These are phyloP conservation scores for Cynaeus angustus DNA, from an alignment of 2,888 invertebrate species.

Conservation along the genomic window DNA sequence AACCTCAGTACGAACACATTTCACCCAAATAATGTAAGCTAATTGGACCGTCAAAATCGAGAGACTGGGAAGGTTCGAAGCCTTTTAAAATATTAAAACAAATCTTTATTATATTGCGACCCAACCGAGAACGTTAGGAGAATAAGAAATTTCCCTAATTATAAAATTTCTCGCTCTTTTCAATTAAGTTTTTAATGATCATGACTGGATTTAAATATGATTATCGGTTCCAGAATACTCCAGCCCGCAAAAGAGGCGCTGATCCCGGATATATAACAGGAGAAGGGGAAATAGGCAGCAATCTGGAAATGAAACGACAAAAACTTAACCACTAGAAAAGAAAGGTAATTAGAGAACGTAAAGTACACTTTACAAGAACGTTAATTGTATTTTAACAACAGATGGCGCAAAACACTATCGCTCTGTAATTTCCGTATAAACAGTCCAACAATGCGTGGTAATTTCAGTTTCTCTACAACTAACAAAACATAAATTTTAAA, in stretches of 20 bases:
- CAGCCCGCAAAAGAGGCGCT: slow-evolving; percentile 11
- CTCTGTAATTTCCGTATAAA: no score
- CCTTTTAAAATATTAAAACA: slow-evolving; percentile 32
- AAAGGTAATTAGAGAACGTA: slow-evolving; percentile 24
- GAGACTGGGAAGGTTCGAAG: slow-evolving; percentile 12
- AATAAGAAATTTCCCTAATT: slow-evolving; percentile 17
- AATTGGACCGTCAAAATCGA: slow-evolving; percentile 22
- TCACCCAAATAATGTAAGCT: slow-evolving; percentile 25
- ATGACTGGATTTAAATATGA: slow-evolving; percentile 9
- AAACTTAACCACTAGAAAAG: slow-evolving; percentile 37
- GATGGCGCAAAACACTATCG: no score
- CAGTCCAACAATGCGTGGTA: no score
- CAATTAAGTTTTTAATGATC: slow-evolving; percentile 24
- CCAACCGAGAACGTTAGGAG: neutral
- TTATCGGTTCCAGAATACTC: slow-evolving; percentile 22
- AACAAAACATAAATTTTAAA: neutral
- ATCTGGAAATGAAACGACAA: slow-evolving; percentile 16
- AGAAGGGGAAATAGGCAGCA: neutral
- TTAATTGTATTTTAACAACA: neutral
- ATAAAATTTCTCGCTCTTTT: slow-evolving; percentile 28
- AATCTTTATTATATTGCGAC: slow-evolving; percentile 23
- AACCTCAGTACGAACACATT: slow-evolving; percentile 5
- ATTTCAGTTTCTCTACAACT: no score
- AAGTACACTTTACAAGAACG: neutral
- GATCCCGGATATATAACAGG: slow-evolving; percentile 1